Percentiles rank a stretch among this genome's conserved stretches.
Evolutionary conservation across 2,888 invertebrate genomes (phyloP).

Genomic region (Linnaemya vulpina): DNA sequence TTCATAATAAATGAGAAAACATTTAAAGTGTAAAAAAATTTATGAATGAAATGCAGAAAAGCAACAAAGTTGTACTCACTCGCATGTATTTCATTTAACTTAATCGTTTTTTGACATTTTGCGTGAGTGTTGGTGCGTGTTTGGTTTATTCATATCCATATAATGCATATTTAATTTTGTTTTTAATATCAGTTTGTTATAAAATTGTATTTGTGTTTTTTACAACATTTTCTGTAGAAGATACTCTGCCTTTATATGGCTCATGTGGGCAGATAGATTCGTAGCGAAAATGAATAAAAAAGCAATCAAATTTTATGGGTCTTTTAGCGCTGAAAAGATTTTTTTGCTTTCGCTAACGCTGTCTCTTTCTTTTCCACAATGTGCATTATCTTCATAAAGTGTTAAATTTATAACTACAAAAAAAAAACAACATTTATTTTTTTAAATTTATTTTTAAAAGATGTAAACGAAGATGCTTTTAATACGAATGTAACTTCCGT

Average conservation of each 20-base stretch:
- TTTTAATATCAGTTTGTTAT: background rate
- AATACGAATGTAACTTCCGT: constrained; percentile 48
- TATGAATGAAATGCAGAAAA: constrained; percentile 50
- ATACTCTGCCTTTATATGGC: constrained; percentile 34
- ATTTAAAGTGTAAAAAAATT: background rate
- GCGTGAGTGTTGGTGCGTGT: constrained; percentile 66
- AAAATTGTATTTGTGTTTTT: constrained; percentile 43
- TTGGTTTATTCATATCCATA: constrained; percentile 31
- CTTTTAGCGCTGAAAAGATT: constrained; percentile 65
- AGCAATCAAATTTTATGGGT: constrained; percentile 59
- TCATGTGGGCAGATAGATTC: constrained; percentile 69
- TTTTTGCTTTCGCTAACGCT: background rate
- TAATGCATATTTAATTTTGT: constrained; percentile 8
- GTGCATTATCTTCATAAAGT: constrained; percentile 57
- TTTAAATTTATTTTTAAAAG: constrained; percentile 21
- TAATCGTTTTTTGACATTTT: constrained; percentile 44
- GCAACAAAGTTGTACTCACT: constrained; percentile 31
- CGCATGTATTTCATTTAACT: constrained; percentile 43
- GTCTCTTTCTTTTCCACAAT: background rate
- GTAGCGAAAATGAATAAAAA: constrained; percentile 40
- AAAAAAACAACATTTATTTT: background rate
- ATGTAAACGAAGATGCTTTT: constrained; percentile 23
- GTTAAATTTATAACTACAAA: constrained; percentile 36
- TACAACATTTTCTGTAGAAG: constrained; percentile 60
- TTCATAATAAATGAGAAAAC: constrained; percentile 14